Conservation (phyloP, 92 coral and sea anemone species). For the Bergia sp. region DNA sequence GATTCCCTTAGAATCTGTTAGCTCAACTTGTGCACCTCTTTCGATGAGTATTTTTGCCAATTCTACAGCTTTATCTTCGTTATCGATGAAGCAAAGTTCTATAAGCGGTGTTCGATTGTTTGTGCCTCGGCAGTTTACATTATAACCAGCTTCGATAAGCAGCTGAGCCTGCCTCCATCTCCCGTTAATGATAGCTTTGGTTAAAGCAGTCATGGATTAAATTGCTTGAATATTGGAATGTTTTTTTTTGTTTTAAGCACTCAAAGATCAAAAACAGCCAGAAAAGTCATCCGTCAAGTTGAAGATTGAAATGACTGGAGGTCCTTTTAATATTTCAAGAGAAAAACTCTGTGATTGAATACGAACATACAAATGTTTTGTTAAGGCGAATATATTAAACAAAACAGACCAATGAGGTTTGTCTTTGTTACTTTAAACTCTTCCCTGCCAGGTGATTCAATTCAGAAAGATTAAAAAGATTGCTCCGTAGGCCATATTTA, state of each 20-base stretch:
- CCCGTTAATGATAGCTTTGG: conserved; percentile 59
- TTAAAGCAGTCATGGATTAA: conserved; percentile 67
- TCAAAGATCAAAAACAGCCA: background rate
- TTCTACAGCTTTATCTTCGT: conserved; percentile 66
- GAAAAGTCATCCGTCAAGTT: background rate
- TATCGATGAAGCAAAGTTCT: conserved; percentile 82
- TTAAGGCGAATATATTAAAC: background rate
- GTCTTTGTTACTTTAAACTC: background rate
- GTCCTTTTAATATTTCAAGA: background rate
- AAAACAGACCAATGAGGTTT: conserved; percentile 26
- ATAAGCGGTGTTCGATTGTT: conserved; percentile 72
- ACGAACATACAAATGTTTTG: background rate
- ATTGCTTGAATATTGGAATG: background rate
- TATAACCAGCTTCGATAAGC: conserved; percentile 72
- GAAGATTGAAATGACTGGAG: background rate
- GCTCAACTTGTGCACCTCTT: conserved; percentile 71
- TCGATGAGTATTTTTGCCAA: conserved; percentile 72
- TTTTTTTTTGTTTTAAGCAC: background rate
- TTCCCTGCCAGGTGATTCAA: conserved; percentile 19
- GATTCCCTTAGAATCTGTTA: conserved; percentile 68
- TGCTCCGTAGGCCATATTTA: background rate
- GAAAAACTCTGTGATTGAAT: background rate
- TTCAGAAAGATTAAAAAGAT: background rate
- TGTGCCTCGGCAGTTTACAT: conserved; percentile 65
- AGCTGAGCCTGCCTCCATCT: conserved; percentile 87